Evolutionary conservation across 37 sponge, comb jelly and placozoan genomes (phyloP).

Genomic region (Cliona cf. orientalis): DNA sequence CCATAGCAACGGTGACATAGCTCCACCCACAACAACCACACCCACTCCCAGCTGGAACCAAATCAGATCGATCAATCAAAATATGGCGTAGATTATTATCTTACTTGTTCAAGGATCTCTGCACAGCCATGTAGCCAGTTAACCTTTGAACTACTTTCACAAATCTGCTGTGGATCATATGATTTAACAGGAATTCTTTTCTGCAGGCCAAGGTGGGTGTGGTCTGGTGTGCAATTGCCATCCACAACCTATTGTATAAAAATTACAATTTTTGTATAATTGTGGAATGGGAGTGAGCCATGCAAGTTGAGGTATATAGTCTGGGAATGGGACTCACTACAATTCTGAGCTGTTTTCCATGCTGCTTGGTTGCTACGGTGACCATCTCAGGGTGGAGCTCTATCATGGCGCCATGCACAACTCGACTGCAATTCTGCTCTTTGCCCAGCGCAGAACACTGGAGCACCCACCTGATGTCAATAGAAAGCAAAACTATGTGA

Average conservation of each 20-base stretch:
- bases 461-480: too few species aligned
- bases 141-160: conserved; percentile 4
- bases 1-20: conserved; percentile 10
- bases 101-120: neutral
- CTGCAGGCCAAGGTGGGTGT: conserved; percentile 19
- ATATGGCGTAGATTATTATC: neutral
- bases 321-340: neutral
- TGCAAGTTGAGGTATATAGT: too few species aligned
- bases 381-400: conserved; percentile 3
- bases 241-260: conserved; percentile 2
- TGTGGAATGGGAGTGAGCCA: too few species aligned
- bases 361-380: neutral
- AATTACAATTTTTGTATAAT: too few species aligned
- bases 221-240: conserved; percentile 19
- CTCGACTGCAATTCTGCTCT: neutral
- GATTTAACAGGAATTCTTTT: conserved; percentile 14
- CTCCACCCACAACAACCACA: conserved; percentile 23
- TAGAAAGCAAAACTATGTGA: too few species aligned
- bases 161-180: conserved; percentile 9
- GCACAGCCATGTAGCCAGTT: conserved; percentile 7
- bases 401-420: conserved; percentile 1
- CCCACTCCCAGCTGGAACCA: conserved; percentile 20
- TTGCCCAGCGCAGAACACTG: conserved; percentile 9
- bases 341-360: neutral
- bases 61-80: too few species aligned